These are phyloP conservation scores for Ichneumoninae sp. DNA, from an alignment of 2,888 invertebrate genomes.

Conservation along the genomic window DNA sequence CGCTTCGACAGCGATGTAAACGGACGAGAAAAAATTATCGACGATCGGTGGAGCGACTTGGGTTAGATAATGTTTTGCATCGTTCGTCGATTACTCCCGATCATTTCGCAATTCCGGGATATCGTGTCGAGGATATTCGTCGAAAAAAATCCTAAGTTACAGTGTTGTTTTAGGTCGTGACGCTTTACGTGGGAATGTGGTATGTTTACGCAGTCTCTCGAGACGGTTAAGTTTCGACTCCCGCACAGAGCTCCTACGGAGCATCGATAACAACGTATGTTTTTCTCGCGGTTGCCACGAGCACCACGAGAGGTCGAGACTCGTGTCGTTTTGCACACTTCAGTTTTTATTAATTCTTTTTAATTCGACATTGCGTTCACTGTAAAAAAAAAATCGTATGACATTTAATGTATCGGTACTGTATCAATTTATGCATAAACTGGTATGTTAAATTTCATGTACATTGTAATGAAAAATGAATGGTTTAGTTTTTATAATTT, in stretches of 20 bases:
- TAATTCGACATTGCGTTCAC: neutral
- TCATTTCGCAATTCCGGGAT: neutral
- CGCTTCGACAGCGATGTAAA: neutral
- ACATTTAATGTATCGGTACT: too few relatives aligned
- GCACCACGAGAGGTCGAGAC: conserved; percentile 69
- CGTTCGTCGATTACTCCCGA: neutral
- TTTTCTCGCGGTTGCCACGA: conserved; percentile 37
- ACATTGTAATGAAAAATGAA: too few relatives aligned
- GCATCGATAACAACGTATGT: conserved; percentile 68
- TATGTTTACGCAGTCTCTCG: conserved; percentile 71
- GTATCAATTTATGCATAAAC: too few relatives aligned
- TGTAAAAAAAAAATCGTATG: neutral
- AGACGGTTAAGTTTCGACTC: conserved; percentile 73
- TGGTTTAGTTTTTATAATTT: too few relatives aligned
- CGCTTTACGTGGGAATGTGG: conserved; percentile 17
- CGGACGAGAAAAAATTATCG: neutral
- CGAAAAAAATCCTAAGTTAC: neutral
- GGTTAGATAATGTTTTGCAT: conserved; percentile 3
- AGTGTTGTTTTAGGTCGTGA: neutral
- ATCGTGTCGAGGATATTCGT: neutral
- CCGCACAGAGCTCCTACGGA: conserved; percentile 67
- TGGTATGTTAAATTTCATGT: too few relatives aligned
- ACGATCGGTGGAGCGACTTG: neutral
- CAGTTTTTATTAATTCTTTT: neutral
- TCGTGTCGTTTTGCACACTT: neutral